Conservation (phyloP, 2,113 vertebrate species). For the Mesembrinibis cayennensis region DNA sequence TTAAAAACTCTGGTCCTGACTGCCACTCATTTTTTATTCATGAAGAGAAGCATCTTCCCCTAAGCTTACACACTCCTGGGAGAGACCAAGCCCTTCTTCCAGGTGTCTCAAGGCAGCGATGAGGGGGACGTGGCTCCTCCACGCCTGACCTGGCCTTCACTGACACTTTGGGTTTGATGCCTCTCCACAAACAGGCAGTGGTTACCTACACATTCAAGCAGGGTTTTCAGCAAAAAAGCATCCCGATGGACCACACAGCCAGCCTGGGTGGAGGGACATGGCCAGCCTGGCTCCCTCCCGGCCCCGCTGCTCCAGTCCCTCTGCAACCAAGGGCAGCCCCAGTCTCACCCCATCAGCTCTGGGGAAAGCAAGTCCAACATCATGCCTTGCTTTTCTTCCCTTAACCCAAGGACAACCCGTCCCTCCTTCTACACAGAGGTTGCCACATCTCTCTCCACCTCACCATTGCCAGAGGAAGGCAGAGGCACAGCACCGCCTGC, state of each 20-base stretch:
- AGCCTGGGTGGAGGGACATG: rapidly evolving
- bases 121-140: rapidly evolving
- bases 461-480: background rate
- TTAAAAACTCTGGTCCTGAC: background rate
- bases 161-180: background rate
- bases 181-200: rapidly evolving
- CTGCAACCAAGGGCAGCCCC: background rate
- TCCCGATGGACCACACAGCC: background rate
- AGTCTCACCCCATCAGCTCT: rapidly evolving
- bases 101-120: background rate
- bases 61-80: background rate
- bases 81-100: background rate
- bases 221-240: background rate
- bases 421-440: background rate
- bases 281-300: background rate
- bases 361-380: background rate
- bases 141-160: background rate
- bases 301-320: background rate
- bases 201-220: background rate
- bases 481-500: background rate
- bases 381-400: background rate
- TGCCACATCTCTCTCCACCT: background rate
- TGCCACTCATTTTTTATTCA: background rate
- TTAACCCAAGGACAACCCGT: background rate
- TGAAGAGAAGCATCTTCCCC: background rate